phyloP scores from a whole-genome alignment of 2,888 invertebrate genomes.

The Andrena fulva region DNA sequence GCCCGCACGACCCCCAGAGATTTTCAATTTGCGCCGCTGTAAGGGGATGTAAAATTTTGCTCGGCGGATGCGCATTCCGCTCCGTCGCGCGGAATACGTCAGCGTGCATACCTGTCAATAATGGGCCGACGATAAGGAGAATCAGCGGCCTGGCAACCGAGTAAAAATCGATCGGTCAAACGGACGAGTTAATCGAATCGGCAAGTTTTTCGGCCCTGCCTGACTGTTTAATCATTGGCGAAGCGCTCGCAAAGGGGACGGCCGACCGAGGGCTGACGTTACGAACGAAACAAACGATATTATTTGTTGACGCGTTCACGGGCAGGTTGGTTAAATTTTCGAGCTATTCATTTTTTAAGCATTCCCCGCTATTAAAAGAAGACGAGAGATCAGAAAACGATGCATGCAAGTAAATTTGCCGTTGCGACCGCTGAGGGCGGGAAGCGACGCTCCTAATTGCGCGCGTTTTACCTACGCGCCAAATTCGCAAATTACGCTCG shows the following conservation, averaged over 20 bases:
- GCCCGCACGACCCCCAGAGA: conserved; percentile 55
- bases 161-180: conserved; percentile 56
- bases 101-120: conserved; percentile 59
- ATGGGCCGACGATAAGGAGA: conserved; percentile 55
- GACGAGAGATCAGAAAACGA: neutral
- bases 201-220: conserved; percentile 40
- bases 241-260: neutral
- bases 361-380: no score
- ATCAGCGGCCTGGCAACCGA: conserved; percentile 45
- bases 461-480: conserved; percentile 56
- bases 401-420: conserved; percentile 19
- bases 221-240: neutral
- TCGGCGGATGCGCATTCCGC: conserved; percentile 53
- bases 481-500: conserved; percentile 76
- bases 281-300: conserved; percentile 6
- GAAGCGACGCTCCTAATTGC: conserved; percentile 32
- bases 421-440: neutral
- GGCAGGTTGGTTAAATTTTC: neutral
- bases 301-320: conserved; percentile 6
- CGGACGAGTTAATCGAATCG: conserved; percentile 63
- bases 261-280: conserved; percentile 3
- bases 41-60: conserved; percentile 59
- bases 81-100: conserved; percentile 66
- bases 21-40: conserved; percentile 69
- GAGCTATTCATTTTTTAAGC: neutral